Evolutionary conservation across 1,140 invertebrate species (phyloP).

Genomic region (Steinernema khuongi): DNA sequence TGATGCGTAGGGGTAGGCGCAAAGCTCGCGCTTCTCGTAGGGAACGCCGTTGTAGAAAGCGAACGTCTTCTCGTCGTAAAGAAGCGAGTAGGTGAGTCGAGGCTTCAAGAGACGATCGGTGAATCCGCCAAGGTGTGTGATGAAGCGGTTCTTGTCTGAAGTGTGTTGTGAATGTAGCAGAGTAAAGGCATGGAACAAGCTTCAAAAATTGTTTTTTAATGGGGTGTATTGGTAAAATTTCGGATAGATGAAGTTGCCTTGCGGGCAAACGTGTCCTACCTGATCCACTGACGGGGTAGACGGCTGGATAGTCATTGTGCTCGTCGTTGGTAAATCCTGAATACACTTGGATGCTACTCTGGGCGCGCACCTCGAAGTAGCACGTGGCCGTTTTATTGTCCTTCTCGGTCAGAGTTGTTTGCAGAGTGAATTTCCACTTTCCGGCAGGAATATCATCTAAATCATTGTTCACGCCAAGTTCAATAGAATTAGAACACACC

Average conservation of each 20-base stretch:
- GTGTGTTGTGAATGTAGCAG: too few relatives aligned
- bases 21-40: constrained; percentile 25
- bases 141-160: constrained; percentile 22
- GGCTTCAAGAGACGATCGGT: constrained; percentile 12
- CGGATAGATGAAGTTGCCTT: too few relatives aligned
- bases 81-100: constrained; percentile 28
- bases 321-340: constrained; percentile 22
- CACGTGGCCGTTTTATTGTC: not conserved
- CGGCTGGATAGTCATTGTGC: constrained; percentile 21
- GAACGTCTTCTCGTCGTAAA: constrained; percentile 25
- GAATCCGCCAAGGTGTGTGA: constrained; percentile 16
- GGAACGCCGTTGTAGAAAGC: constrained; percentile 31
- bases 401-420: constrained; percentile 12
- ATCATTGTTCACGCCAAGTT: constrained; percentile 3
- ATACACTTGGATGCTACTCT: constrained; percentile 27
- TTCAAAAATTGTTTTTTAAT: too few relatives aligned
- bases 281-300: constrained; percentile 23
- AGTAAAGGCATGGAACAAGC: too few relatives aligned
- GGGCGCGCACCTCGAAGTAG: constrained; percentile 25
- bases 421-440: constrained; percentile 27
- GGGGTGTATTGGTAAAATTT: too few relatives aligned
- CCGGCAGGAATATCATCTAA: constrained; percentile 35
- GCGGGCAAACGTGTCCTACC: too few relatives aligned
- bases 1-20: constrained; percentile 24
- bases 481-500: constrained; percentile 1